Evolutionary conservation across 2,888 invertebrate species (phyloP), one percentile per base, ranked within the genome.

Genomic region (Protophormia terraenovae): DNA sequence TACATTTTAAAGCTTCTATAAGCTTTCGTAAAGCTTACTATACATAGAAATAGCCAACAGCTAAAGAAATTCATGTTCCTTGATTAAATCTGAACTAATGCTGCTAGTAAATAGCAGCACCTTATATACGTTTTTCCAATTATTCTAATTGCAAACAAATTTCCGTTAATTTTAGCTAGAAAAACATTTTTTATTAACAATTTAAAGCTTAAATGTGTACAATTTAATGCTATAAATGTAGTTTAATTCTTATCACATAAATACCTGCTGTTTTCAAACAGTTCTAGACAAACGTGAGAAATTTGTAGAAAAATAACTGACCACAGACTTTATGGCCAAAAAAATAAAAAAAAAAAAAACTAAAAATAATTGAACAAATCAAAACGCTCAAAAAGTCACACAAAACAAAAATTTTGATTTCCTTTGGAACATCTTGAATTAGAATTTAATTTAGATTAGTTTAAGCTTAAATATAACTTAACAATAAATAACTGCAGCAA

Each of bases 21-120:
- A 47, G 67, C 58, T 22, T 12, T 38, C 7, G 38, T 19, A 27
- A 64, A 38, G 60, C 77, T 60, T 4, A 22, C 24, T 10, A 4
- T 24, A 12, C 47, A 7, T 8, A 67, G 1, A 3, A 77, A 5
- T 0, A 60, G 7, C 6, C 58, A 19, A n/a, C n/a, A 35, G 10
- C 38, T 27, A 32, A n/a, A 27, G n/a, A 32, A 69, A 8, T 60
- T 60, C 77, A 77, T 77, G 45, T 66, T 29, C 16, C 24, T 45
- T 45, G 19, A 47, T 47, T 1, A 19, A 47, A 7, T 19, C 5
- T 50, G 8, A 22, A 50, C 50, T 50, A 10, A 1, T 16, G 45
- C 19, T 22, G 7, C 5, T 22, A 19, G 2, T 19, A n/a, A n/a
- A 22, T 8, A 22, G 22, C 50, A 50, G 27, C 27, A 27, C 24